Evolutionary conservation across 1,140 invertebrate species (phyloP), one percentile per base, ranked within the genome.

Genomic region (Drosophila nasuta): DNA sequence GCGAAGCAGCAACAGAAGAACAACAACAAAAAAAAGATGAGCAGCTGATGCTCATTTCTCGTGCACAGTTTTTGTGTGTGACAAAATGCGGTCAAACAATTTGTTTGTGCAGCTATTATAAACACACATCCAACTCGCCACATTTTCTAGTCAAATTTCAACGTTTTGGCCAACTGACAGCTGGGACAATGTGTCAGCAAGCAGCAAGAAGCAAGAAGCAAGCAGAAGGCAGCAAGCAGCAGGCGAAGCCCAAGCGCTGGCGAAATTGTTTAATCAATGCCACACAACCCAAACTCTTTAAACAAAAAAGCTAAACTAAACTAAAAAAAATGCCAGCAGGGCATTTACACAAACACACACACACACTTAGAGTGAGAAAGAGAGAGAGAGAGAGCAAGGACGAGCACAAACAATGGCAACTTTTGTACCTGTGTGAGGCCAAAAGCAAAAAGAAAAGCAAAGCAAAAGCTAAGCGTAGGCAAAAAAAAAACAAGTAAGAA

Each of bases 1-100:
- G 81, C 74, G 46, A 51, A 80, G 83, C 83, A 87, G 83, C 85
- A 10, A 11, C 6, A 41, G 2, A 33, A 41, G 1, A 8, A 35
- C 33, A 35, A 35, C 35, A 38, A 38, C 10, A 38, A 38, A 6
- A 38, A 38, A 1, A 6, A 10, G 10, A 10, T 10, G 10, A 41
- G 38, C 83, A 88, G 83, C 83, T 88, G 83, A 87, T 88, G 85
- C 85, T 81, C 78, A 88, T 88, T 87, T 87, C 71, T 87, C 52
- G 54, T 45, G 46, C 35, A 33, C 33, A 13, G 58, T 64, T 75
- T 77, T 59, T 82, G 66, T 69, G 54, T 82, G 66, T 69, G 54
- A 77, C 75, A 77, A 80, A 87, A 85, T 88, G 83, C 83, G 83
- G 83, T 88, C 83, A 88, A 88, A 88, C 83, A 77, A 88, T 89